Evolutionary conservation across 2,113 vertebrate species (phyloP), one percentile per base, ranked within the genome.

Genomic region (Lynx canadensis): DNA sequence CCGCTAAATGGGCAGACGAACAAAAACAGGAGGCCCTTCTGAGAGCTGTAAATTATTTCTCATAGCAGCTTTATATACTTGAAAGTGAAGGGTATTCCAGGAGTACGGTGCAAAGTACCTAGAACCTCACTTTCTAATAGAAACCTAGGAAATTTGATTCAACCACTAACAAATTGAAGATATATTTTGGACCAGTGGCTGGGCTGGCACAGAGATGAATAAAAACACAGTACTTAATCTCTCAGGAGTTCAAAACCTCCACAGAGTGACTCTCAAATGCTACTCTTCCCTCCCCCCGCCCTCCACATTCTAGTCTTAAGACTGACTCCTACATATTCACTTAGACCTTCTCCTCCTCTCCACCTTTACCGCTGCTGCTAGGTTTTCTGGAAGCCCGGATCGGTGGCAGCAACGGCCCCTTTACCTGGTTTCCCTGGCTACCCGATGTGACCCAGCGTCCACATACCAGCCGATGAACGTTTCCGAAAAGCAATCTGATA

Each of bases 1-100:
- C 50, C 14, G 13, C 88, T 95, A 95, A 91, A 94, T 84, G 78
- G 95, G 91, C 97, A 89, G 97, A 89, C 2, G 76, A 97, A 96
- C 85, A 92, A 94, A 96, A 97, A 92, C 96, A 96, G 95, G 92
- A 96, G 78, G 87, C 81, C 74, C 97, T 96, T 96, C 90, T 33
- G 97, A 96, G 97, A 95, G 94, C 81, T 15, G 4, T 97, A 97
- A 97, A 95, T 97, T 94, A 63, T 50, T 66, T 78, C 76, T 88
- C 79, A 7, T 33, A 92, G 91, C 94, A 91, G 94, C 94, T 97
- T 97, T 92, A 97, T 96, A 76, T 94, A 97, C 96, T 97, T 95
- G 97, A 96, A 95, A 97, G 93, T 41, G 93, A 95, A 97, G 92
- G 73, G 86, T 84, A 71, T 84, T 91, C 79, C n/a, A 36, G 57